Evolutionary conservation across 92 coral and sea anemone species (phyloP).

Genomic region (Zoanthus solanderi): DNA sequence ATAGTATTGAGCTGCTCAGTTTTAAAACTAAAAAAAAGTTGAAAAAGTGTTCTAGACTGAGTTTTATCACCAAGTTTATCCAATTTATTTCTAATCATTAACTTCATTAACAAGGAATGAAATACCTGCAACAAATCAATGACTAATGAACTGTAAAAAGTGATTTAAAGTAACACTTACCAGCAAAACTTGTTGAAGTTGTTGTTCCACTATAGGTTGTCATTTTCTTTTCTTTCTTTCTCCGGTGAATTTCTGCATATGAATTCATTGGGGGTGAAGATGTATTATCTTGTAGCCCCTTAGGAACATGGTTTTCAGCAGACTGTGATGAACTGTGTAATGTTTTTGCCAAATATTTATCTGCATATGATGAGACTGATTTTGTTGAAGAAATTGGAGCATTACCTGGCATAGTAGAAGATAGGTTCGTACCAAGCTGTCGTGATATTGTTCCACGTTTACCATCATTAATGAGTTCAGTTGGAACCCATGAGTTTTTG

Average conservation of each 20-base stretch:
- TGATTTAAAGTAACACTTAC: neutral
- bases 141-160: neutral
- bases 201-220: conserved; percentile 55
- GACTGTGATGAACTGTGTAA: conserved; percentile 68
- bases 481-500: conserved; percentile 91
- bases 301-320: conserved; percentile 55
- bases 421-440: conserved; percentile 53
- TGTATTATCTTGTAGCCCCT: conserved; percentile 59
- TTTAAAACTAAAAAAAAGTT: too few species aligned
- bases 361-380: conserved; percentile 76
- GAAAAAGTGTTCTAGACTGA: too few species aligned
- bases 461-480: conserved; percentile 82
- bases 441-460: conserved; percentile 63
- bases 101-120: too few species aligned
- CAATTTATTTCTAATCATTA: too few species aligned
- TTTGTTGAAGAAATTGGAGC: conserved; percentile 70
- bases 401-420: conserved; percentile 45
- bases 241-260: conserved; percentile 90
- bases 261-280: conserved; percentile 69
- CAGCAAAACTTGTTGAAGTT: conserved; percentile 22
- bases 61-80: too few species aligned
- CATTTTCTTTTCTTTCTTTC: conserved; percentile 82
- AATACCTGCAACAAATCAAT: neutral
- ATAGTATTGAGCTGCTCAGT: too few species aligned
- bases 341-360: conserved; percentile 77